phyloP scores from a whole-genome alignment of 37 sponge, comb jelly and placozoan genomes.

The Hexactinellida sp. region DNA sequence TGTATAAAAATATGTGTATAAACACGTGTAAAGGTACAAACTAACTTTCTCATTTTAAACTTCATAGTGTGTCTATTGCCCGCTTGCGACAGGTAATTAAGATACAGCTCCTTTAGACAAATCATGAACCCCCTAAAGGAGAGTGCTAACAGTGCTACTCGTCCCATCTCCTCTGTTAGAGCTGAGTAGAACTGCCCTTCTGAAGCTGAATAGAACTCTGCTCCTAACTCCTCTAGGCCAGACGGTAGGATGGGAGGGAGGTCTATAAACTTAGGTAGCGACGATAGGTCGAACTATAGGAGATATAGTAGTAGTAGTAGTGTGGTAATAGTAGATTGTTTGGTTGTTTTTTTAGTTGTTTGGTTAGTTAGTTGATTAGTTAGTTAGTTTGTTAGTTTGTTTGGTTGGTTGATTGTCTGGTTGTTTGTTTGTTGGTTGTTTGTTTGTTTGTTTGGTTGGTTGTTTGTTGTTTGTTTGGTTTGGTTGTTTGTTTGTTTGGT shows the following conservation, averaged over 20 bases:
- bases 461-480: too few relatives aligned
- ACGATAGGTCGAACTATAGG: not conserved
- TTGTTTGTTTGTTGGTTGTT: too few relatives aligned
- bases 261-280: not conserved
- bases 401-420: too few relatives aligned
- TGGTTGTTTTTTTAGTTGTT: too few relatives aligned
- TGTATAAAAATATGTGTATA: too few relatives aligned
- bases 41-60: constrained; percentile 17
- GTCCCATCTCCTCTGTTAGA: not conserved
- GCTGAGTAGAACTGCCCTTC: constrained; percentile 7
- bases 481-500: too few relatives aligned
- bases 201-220: constrained; percentile 4
- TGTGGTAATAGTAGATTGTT: too few relatives aligned
- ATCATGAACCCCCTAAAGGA: constrained; percentile 2
- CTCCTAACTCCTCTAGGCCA: not conserved
- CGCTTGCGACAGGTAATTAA: not conserved
- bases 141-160: constrained; percentile 7
- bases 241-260: not conserved
- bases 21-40: too few relatives aligned
- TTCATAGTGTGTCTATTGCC: constrained; percentile 11
- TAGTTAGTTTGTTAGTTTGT: too few relatives aligned
- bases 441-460: too few relatives aligned
- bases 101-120: constrained; percentile 4
- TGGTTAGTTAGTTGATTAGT: too few relatives aligned
- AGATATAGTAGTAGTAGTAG: not conserved